A percentile compares a stretch with the other conserved stretches of the same genome.
These are phyloP conservation scores for Eupithecia subfuscata DNA, from an alignment of 2,888 invertebrate genomes.

Conservation along the genomic window DNA sequence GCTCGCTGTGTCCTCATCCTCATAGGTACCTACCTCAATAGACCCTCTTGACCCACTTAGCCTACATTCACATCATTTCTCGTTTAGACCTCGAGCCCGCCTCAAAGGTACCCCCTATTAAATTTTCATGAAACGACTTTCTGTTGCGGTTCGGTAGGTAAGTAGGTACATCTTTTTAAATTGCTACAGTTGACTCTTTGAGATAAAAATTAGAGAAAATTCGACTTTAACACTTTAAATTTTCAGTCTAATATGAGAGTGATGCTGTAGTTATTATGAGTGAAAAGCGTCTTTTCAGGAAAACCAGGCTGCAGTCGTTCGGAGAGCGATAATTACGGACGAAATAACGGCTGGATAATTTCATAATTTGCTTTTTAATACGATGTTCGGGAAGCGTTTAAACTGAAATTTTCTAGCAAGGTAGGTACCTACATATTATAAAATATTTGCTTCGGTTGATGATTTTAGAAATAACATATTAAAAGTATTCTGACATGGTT, in stretches of 20 bases:
- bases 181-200: slow-evolving; percentile 57
- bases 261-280: slow-evolving; percentile 42
- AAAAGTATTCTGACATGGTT: too few species aligned
- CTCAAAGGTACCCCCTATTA: slow-evolving; percentile 69
- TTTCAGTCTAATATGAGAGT: slow-evolving; percentile 47
- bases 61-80: slow-evolving; percentile 70
- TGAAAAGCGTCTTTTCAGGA: slow-evolving; percentile 60
- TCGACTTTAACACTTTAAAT: slow-evolving; percentile 47
- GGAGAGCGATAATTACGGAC: slow-evolving; percentile 62
- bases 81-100: slow-evolving; percentile 59
- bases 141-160: slow-evolving; percentile 46
- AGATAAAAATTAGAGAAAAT: slow-evolving; percentile 49
- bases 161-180: slow-evolving; percentile 54
- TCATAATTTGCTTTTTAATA: slow-evolving; percentile 47
- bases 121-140: slow-evolving; percentile 68
- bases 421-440: too few species aligned
- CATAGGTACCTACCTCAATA: slow-evolving; percentile 65
- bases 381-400: slow-evolving; percentile 29
- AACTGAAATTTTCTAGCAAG: neutral
- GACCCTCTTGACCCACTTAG: slow-evolving; percentile 72
- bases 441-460: too few species aligned
- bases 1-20: slow-evolving; percentile 56
- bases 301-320: slow-evolving; percentile 60
- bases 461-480: too few species aligned
- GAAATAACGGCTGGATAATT: slow-evolving; percentile 52